Percentiles rank a stretch among this genome's conserved stretches.
phyloP scores from a whole-genome alignment of 2,797 vertebrate genomes.

The Amphiprion clarkii region DNA sequence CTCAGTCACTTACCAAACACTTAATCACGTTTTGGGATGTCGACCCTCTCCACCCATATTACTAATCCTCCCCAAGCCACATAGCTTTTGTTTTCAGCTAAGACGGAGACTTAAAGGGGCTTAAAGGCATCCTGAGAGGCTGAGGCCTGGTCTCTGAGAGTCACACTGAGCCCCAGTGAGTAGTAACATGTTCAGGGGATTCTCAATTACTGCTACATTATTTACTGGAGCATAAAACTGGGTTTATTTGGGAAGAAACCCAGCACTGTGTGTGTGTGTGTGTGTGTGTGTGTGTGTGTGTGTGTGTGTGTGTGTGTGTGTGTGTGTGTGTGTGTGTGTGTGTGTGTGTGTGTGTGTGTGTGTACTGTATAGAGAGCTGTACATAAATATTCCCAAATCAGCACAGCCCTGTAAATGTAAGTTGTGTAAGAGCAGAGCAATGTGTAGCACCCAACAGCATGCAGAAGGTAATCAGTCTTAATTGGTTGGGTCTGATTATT shows the following conservation, averaged over 20 bases:
- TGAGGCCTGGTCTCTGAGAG: constrained; percentile 37
- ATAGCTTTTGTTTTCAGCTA: constrained; percentile 66
- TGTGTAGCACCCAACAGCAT: constrained; percentile 45
- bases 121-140: constrained; percentile 56
- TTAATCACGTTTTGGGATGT: constrained; percentile 81
- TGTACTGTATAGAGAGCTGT: constrained; percentile 1
- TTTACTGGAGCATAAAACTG: constrained; percentile 20
- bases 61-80: constrained; percentile 73
- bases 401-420: constrained; percentile 26
- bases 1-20: constrained; percentile 73
- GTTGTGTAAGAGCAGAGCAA: constrained; percentile 18
- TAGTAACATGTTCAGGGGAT: constrained; percentile 33
- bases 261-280: constrained; percentile 16
- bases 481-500: constrained; percentile 79
- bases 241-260: constrained; percentile 37
- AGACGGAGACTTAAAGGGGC: constrained; percentile 62
- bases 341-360: constrained; percentile 2
- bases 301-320: constrained; percentile 7
- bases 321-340: constrained; percentile 5
- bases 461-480: constrained; percentile 75
- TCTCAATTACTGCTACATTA: constrained; percentile 46
- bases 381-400: constrained; percentile 38
- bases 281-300: background rate
- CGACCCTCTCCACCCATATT: constrained; percentile 62
- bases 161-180: constrained; percentile 45